Percentiles rank a stretch among this genome's conserved stretches.
Evolutionary conservation across 1,140 invertebrate genomes (phyloP).

Genomic region (Diorhabda carinulata): DNA sequence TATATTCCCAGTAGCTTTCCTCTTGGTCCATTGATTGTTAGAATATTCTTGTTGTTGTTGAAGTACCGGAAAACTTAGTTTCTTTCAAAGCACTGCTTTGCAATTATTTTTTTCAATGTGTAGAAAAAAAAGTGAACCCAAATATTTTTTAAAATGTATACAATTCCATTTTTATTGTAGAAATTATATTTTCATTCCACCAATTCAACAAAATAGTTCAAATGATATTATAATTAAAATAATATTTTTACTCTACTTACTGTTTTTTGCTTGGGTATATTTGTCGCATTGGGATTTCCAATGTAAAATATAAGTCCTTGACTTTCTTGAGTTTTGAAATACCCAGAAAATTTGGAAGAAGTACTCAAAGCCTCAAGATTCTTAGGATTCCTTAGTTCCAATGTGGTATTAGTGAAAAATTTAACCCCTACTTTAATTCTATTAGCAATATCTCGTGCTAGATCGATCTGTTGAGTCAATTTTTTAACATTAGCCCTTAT

Average conservation of each 20-base stretch:
- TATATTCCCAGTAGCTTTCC: no score
- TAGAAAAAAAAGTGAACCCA: no score
- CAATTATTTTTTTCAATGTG: no score
- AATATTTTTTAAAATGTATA: no score
- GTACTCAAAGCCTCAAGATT: conserved; percentile 77
- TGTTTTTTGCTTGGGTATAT: conserved; percentile 59
- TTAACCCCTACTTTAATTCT: conserved; percentile 75
- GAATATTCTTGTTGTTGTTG: no score
- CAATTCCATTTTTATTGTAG: no score
- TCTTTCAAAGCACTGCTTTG: no score
- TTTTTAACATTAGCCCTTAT: conserved; percentile 68
- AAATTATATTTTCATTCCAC: no score
- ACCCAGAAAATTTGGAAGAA: conserved; percentile 80
- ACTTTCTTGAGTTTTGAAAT: conserved; percentile 75
- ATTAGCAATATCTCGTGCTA: conserved; percentile 72
- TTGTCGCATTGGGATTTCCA: conserved; percentile 78
- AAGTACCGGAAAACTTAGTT: no score
- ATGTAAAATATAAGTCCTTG: conserved; percentile 85
- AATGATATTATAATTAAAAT: no score
- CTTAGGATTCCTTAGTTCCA: conserved; percentile 82
- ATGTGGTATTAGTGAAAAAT: conserved; percentile 76
- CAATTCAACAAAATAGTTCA: no score
- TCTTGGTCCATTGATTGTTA: no score
- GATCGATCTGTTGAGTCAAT: conserved; percentile 71
- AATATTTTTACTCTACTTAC: conserved; percentile 47